Conservation (phyloP, 1,140 invertebrate genomes). For the Drosophila melanica region DNA sequence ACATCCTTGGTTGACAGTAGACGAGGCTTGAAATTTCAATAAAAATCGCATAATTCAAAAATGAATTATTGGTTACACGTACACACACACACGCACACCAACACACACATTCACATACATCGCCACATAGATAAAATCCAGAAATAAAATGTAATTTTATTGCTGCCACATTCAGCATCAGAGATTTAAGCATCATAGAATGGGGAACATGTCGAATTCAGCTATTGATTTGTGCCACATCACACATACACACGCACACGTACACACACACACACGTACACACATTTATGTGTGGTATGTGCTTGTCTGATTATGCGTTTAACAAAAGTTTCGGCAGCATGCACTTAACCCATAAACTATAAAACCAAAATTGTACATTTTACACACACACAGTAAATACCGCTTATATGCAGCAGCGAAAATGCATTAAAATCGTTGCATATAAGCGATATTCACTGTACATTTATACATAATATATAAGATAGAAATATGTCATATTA, state of each 20-base stretch:
- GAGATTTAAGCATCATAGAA: slow-evolving; percentile 32
- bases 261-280: neutral
- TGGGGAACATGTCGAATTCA: slow-evolving; percentile 17
- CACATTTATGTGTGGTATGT: neutral
- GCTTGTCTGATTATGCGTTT: neutral
- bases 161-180: slow-evolving; percentile 39
- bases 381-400: too few relatives aligned
- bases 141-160: slow-evolving; percentile 71
- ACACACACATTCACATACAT: neutral
- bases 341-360: slow-evolving; percentile 1
- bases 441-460: too few relatives aligned
- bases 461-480: too few relatives aligned
- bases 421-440: too few relatives aligned
- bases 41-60: slow-evolving; percentile 77
- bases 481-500: too few relatives aligned
- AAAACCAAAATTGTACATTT: neutral
- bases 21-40: slow-evolving; percentile 72
- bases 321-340: neutral
- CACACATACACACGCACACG: neutral
- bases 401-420: too few relatives aligned
- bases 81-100: slow-evolving; percentile 2
- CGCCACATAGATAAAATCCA: slow-evolving; percentile 13
- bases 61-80: slow-evolving; percentile 71
- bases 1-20: slow-evolving; percentile 62
- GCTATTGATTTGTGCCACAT: slow-evolving; percentile 53